Percentiles rank a stretch among this genome's conserved stretches.
Conservation (phyloP, 2,113 vertebrate species). For the Microcebus ravelobensis region DNA sequence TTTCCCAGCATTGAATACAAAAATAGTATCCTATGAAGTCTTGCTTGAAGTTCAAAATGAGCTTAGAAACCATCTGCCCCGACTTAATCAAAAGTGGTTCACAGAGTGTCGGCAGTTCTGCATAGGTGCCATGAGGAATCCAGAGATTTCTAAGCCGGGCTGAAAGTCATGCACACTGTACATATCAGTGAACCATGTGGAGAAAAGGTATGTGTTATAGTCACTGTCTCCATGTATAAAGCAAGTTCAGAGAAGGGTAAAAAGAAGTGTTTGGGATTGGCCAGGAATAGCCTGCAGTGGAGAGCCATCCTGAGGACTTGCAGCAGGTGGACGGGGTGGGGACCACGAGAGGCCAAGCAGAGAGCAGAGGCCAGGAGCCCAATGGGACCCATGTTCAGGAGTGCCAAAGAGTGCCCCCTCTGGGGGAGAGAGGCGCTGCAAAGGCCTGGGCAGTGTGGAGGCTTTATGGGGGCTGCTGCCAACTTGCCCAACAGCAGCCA, state of each 20-base stretch:
- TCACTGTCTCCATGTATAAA: not conserved
- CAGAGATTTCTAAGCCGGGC: not conserved
- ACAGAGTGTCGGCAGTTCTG: not conserved
- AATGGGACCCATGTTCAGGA: not conserved
- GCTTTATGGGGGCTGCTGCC: not conserved
- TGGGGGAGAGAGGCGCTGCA: not conserved
- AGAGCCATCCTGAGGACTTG: not conserved
- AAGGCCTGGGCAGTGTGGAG: not conserved
- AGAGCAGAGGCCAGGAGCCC: not conserved
- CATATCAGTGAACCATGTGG: too few species aligned
- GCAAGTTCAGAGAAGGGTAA: not conserved
- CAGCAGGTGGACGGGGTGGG: not conserved
- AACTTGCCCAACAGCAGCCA: too few species aligned
- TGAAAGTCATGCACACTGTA: not conserved
- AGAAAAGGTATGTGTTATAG: not conserved
- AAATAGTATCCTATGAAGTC: not conserved
- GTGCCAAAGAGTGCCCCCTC: not conserved
- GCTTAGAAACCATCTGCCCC: not conserved
- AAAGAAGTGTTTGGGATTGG: not conserved
- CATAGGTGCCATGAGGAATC: not conserved
- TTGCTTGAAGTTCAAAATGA: not conserved
- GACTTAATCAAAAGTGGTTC: not conserved
- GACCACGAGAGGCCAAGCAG: not conserved
- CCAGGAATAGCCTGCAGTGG: not conserved
- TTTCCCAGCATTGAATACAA: conserved; percentile 12